phyloP scores from a whole-genome alignment of 2,888 invertebrate genomes.

The Drosophila neonasuta region DNA sequence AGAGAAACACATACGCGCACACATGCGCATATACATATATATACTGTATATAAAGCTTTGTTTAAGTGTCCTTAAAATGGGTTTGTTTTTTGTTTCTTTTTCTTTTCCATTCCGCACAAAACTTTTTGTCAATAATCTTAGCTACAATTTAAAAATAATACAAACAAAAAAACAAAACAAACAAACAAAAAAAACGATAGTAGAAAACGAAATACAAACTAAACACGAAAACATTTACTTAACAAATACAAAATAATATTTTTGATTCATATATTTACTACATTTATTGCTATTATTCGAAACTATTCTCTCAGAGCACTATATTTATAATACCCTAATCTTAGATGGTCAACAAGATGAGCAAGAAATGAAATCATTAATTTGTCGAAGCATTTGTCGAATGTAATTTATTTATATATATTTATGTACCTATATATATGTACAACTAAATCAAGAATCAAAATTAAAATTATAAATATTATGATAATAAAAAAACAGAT shows the following conservation, averaged over 20 bases:
- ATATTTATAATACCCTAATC: constrained; percentile 41
- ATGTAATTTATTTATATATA: constrained; percentile 36
- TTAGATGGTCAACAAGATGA: constrained; percentile 16
- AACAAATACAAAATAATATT: constrained; percentile 27
- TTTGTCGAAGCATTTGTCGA: constrained; percentile 47
- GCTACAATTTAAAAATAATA: constrained; percentile 14
- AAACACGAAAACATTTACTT: constrained; percentile 20
- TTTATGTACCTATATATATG: constrained; percentile 16
- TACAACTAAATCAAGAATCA: constrained; percentile 31
- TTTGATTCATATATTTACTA: constrained; percentile 49
- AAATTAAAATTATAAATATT: constrained; percentile 20
- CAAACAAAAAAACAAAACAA: background rate
- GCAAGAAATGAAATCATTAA: constrained; percentile 10
- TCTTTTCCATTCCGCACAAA: constrained; percentile 32
- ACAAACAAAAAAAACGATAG: background rate
- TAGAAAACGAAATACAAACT: background rate
- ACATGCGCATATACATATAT: background rate
- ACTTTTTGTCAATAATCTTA: constrained; percentile 24
- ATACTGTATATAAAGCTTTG: constrained; percentile 55
- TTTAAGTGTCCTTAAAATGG: constrained; percentile 80
- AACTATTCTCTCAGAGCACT: constrained; percentile 41
- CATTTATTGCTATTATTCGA: constrained; percentile 13
- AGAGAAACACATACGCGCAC: constrained; percentile 1
- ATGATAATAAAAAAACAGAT: constrained; percentile 17
- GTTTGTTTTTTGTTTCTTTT: constrained; percentile 30